Evolutionary conservation across 2,888 invertebrate genomes (phyloP), one percentile per base, ranked within the genome.

Genomic region (Ophion obscuratus): DNA sequence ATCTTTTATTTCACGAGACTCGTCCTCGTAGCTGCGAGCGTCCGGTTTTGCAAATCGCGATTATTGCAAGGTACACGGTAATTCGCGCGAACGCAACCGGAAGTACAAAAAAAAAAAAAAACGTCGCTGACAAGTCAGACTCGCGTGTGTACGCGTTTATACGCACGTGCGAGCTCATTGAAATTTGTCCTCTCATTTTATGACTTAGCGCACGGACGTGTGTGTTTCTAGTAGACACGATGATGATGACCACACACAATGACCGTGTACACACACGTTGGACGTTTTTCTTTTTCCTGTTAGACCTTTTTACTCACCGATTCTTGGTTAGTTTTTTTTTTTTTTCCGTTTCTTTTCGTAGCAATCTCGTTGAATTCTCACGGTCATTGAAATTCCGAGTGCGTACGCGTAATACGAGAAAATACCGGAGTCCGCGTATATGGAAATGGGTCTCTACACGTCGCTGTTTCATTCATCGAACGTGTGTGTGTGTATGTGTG

Each of bases 381-480:
- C 81, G 74, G 44, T 67, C 57, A 73, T 81, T 81, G 73, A 66
- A 66, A 66, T 73, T 66, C 73, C 73, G 27, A 74, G 40, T 44
- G 73, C 73, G 80, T 73, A 71, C 70, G 31, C 31, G 62, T 59
- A 36, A 44, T 67, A 68, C 40, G 36, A 59, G 53, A 66, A 24
- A 73, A 64, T 24, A 66, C 44, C 27, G 20, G 74, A 20, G 74
- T 74, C 53, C 20, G 53, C 10, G 57, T 66, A 76, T 53, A 76
- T 66, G 66, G 61, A 78, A 76, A 44, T 20, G 27, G 44, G 31
- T 70, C n/a, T 36, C 36, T 6, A 36, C 27, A 36, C 76, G 70
- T 82, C 24, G 76, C 44, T 68, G 67, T 76, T 82, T 74, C 81
- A 82, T 82, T 82, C 81, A 82, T 82, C 62, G 76, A 82, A 53